A percentile compares a stretch with the other conserved stretches of the same genome.
Evolutionary conservation across 2,797 vertebrate species (phyloP).

Genomic region (Sebastes umbrosus): DNA sequence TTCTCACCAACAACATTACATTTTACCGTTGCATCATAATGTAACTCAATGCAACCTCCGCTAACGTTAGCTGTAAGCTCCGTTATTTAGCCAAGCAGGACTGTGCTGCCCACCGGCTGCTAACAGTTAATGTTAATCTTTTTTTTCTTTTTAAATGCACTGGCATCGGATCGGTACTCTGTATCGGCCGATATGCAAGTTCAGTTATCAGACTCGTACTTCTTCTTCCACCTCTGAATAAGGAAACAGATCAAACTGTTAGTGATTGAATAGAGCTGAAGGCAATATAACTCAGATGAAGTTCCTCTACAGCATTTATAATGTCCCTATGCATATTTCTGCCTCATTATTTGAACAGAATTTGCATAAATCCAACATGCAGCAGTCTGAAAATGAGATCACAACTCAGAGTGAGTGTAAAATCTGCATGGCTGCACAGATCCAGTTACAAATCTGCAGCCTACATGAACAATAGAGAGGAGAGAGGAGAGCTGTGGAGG

Average conservation of each 20-base stretch:
- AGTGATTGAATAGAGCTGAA: background rate
- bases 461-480: constrained; percentile 36
- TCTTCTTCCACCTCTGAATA: too few relatives aligned
- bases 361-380: constrained; percentile 22
- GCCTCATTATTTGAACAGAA: constrained; percentile 2
- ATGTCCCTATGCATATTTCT: background rate
- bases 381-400: constrained; percentile 10
- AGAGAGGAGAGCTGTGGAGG: constrained; percentile 11
- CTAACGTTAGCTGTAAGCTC: too few relatives aligned
- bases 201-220: too few relatives aligned
- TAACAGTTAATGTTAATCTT: too few relatives aligned
- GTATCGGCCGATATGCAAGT: too few relatives aligned
- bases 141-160: too few relatives aligned
- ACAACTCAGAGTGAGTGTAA: constrained; percentile 12
- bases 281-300: background rate
- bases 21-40: too few relatives aligned
- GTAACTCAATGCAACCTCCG: too few relatives aligned
- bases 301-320: background rate
- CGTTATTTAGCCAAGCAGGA: too few relatives aligned
- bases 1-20: too few relatives aligned
- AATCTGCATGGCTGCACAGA: constrained; percentile 13
- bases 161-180: too few relatives aligned
- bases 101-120: too few relatives aligned
- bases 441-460: constrained; percentile 51
- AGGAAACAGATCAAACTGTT: background rate